Conservation (phyloP, 2,888 invertebrate species). For the Scaptomyza polygonia region DNA sequence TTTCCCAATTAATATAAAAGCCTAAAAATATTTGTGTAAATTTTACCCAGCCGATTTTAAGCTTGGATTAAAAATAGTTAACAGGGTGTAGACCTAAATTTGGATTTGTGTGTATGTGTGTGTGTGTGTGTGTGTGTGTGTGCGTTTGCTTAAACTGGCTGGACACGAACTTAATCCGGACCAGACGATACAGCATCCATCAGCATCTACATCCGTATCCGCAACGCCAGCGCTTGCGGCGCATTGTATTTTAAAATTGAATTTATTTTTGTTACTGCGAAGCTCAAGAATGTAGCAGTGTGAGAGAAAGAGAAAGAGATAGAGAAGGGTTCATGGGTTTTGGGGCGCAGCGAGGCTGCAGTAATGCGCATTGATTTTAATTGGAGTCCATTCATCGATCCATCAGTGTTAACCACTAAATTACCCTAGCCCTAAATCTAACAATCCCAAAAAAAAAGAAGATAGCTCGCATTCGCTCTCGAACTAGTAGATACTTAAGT, state of each 20-base stretch:
- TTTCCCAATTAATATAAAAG: background rate
- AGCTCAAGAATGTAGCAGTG: background rate
- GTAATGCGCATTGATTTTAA: conserved; percentile 78
- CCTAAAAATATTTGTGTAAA: conserved; percentile 6
- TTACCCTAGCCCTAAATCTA: conserved; percentile 18
- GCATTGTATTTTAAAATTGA: conserved; percentile 64
- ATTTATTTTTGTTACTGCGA: conserved; percentile 66
- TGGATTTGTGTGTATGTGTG: background rate
- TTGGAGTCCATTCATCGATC: conserved; percentile 51
- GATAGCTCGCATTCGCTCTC: background rate
- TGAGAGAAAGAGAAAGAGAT: background rate
- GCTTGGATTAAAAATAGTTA: conserved; percentile 53
- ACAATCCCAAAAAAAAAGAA: conserved; percentile 11
- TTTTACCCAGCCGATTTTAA: conserved; percentile 19
- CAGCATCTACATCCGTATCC: conserved; percentile 11
- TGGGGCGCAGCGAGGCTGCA: conserved; percentile 73
- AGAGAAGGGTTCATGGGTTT: conserved; percentile 44
- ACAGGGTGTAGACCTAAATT: conserved; percentile 5
- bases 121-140: background rate
- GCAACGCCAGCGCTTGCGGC: conserved; percentile 31
- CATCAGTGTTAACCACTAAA: conserved; percentile 18
- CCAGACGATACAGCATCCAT: conserved; percentile 24
- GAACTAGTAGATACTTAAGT: conserved; percentile 8
- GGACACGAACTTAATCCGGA: conserved; percentile 7
- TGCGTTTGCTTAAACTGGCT: conserved; percentile 17